Conservation (phyloP, 1,140 invertebrate genomes). For the Scylla paramamosain region DNA sequence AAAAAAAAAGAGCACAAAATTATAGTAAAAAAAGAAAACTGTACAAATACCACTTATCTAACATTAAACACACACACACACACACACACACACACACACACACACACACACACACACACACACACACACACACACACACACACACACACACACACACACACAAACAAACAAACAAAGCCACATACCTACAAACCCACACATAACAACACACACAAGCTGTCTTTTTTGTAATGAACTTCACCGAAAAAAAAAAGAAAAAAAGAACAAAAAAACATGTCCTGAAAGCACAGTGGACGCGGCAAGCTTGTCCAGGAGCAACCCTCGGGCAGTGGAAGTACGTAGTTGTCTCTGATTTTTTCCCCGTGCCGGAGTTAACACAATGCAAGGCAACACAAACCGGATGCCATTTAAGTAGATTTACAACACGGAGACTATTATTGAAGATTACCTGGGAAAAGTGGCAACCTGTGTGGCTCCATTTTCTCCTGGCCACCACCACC, state of each 20-base stretch:
- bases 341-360: neutral
- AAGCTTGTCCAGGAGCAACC: neutral
- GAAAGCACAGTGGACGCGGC: neutral
- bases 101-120: neutral
- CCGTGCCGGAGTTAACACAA: neutral
- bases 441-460: constrained; percentile 22
- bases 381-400: neutral
- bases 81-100: neutral
- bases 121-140: neutral
- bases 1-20: too few relatives aligned
- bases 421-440: constrained; percentile 22
- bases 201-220: neutral
- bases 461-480: constrained; percentile 2
- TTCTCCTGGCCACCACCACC: neutral
- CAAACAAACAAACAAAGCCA: neutral
- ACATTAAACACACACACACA: neutral
- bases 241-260: neutral
- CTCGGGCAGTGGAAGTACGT: neutral
- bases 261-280: neutral
- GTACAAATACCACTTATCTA: too few relatives aligned
- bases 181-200: neutral
- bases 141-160: neutral
- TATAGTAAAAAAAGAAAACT: too few relatives aligned
- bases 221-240: too few relatives aligned
- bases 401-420: neutral